phyloP scores from a whole-genome alignment of 2,113 vertebrate genomes.

The Phylloscopus whistleri region DNA sequence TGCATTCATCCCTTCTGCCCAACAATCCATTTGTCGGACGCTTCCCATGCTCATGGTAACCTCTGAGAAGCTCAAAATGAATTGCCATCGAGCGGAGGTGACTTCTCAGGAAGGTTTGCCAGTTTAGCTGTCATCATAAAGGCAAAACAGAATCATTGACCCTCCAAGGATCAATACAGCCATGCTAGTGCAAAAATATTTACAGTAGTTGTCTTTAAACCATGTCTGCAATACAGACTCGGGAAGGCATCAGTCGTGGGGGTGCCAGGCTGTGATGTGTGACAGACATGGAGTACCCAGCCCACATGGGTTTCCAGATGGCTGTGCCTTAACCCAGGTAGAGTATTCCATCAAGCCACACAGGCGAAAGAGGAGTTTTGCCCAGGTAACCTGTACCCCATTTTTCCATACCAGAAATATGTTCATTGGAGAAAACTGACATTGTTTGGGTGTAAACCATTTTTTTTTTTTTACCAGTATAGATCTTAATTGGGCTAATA shows the following conservation, averaged over 20 bases:
- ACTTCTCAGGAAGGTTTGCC: neutral
- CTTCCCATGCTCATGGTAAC: neutral
- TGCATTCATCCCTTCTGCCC: neutral
- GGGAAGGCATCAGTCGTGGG: neutral
- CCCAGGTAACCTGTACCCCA: neutral
- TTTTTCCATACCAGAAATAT: neutral
- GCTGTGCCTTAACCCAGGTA: neutral
- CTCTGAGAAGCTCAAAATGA: slow-evolving; percentile 10
- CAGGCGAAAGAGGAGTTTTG: fast-evolving
- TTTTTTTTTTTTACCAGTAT: neutral
- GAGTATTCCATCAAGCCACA: neutral
- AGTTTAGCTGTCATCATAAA: neutral
- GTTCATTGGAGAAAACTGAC: neutral
- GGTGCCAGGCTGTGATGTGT: neutral
- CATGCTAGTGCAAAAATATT: neutral
- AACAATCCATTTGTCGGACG: neutral
- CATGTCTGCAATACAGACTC: neutral
- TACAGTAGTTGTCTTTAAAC: neutral
- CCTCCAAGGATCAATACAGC: neutral
- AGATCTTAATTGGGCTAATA: neutral
- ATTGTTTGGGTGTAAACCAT: neutral
- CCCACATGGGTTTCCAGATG: neutral
- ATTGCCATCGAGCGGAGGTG: neutral
- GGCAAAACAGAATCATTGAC: neutral
- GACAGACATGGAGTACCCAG: neutral